Conservation (phyloP, 2,797 vertebrate species). For the Meriones psammophilus region DNA sequence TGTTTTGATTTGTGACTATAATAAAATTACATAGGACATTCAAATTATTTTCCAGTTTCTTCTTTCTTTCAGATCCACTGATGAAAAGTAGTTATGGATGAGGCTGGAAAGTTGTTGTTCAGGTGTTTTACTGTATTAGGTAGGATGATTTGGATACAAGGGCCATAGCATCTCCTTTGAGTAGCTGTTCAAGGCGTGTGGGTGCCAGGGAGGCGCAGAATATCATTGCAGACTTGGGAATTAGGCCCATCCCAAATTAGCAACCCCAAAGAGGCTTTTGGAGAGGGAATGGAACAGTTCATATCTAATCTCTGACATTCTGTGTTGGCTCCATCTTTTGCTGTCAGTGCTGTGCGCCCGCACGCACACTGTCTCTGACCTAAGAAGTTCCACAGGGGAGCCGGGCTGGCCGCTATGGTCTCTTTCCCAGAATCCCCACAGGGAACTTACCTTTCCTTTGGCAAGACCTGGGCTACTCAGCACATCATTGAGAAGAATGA, state of each 20-base stretch:
- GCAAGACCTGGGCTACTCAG: background rate
- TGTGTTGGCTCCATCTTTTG: background rate
- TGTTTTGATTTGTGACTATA: constrained; percentile 17
- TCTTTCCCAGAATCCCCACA: background rate
- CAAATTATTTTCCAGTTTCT: background rate
- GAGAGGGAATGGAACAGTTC: background rate
- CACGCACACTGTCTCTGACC: background rate
- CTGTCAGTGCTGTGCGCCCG: background rate
- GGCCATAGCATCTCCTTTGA: background rate
- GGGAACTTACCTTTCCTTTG: background rate
- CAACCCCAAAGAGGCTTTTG: background rate
- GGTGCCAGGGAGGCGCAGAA: background rate
- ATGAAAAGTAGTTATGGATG: background rate
- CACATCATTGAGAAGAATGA: background rate
- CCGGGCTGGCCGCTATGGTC: background rate
- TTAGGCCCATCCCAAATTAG: background rate
- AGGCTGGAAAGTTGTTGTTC: background rate
- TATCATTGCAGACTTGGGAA: background rate
- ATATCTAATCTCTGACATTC: background rate
- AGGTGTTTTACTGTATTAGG: constrained; percentile 38
- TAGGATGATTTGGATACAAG: background rate
- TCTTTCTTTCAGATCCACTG: background rate
- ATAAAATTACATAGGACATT: background rate
- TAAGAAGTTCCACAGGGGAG: background rate
- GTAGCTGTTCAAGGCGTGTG: background rate